phyloP scores from a whole-genome alignment of 1,140 invertebrate species.

The Drosophila albomicans region DNA sequence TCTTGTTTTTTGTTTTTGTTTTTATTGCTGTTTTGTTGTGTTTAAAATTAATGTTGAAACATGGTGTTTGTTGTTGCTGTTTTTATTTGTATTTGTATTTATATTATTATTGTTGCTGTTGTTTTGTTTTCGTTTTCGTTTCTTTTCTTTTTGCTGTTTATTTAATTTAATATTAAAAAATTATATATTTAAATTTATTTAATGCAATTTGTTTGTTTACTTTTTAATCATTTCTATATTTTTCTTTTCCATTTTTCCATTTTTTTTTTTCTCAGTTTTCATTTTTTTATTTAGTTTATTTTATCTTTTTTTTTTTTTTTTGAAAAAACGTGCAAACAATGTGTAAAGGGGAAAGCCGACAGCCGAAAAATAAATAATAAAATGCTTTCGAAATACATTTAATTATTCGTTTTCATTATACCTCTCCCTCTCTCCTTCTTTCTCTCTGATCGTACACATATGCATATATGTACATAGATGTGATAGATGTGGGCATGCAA shows the following conservation, averaged over 20 bases:
- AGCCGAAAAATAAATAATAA: conserved; percentile 86
- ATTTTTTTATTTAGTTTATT: conserved; percentile 67
- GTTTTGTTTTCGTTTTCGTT: conserved; percentile 37
- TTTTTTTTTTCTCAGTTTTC: conserved; percentile 67
- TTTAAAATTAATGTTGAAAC: conserved; percentile 51
- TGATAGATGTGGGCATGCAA: conserved; percentile 12
- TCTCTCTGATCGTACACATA: neutral
- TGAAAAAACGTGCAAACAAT: conserved; percentile 92
- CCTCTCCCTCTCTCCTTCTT: conserved; percentile 36
- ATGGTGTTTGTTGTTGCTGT: conserved; percentile 51
- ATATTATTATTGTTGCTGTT: conserved; percentile 62
- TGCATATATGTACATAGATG: neutral
- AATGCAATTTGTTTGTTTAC: conserved; percentile 68
- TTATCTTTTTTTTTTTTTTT: conserved; percentile 59
- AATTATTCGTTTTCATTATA: conserved; percentile 70
- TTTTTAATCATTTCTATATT: conserved; percentile 73
- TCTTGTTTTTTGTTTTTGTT: conserved; percentile 39
- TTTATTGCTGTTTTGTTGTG: conserved; percentile 23
- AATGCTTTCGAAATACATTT: conserved; percentile 82
- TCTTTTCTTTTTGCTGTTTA: conserved; percentile 57
- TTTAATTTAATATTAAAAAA: conserved; percentile 77
- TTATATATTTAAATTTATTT: conserved; percentile 77
- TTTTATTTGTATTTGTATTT: conserved; percentile 47
- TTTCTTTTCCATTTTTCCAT: conserved; percentile 63
- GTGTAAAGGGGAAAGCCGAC: conserved; percentile 94